Conservation (phyloP, 1,140 invertebrate species). For the Meloidogyne exigua region DNA sequence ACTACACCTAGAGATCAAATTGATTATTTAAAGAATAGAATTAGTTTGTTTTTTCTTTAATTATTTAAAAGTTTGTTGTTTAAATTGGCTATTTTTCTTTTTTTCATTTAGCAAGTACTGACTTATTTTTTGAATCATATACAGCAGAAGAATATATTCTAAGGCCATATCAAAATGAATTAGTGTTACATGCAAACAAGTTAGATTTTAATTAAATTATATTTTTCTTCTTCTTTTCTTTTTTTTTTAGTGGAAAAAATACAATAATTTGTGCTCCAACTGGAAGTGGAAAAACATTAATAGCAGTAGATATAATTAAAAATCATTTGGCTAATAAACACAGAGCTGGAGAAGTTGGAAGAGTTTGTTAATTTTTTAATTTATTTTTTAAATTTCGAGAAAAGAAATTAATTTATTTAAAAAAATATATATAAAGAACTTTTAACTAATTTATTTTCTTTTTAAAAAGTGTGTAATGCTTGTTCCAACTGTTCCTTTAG, state of each 20-base stretch:
- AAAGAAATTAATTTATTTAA: no score
- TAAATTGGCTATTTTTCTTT: no score
- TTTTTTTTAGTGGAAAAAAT: constrained; percentile 40
- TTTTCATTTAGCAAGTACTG: constrained; percentile 6
- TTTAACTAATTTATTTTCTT: not conserved
- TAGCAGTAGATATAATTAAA: constrained; percentile 53
- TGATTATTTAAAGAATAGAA: constrained; percentile 26
- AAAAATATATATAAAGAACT: constrained; percentile 18
- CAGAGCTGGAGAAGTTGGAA: constrained; percentile 25
- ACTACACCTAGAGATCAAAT: constrained; percentile 28
- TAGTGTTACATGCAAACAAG: constrained; percentile 46
- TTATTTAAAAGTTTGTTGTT: no score
- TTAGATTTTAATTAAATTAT: not conserved
- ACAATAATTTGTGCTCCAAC: constrained; percentile 58
- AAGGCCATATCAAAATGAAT: constrained; percentile 50
- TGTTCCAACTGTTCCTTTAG: constrained; percentile 55
- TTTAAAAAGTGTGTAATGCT: constrained; percentile 37
- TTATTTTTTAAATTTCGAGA: no score
- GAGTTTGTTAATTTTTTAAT: constrained; percentile 9
- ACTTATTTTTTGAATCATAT: constrained; percentile 7
- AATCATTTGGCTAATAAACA: constrained; percentile 38
- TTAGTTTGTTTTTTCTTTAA: not conserved
- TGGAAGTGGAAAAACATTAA: constrained; percentile 56
- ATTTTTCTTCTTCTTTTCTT: not conserved
- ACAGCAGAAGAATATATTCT: constrained; percentile 25